These are phyloP conservation scores for Notodonta ziczac DNA, from an alignment of 2,888 invertebrate species.

Conservation along the genomic window DNA sequence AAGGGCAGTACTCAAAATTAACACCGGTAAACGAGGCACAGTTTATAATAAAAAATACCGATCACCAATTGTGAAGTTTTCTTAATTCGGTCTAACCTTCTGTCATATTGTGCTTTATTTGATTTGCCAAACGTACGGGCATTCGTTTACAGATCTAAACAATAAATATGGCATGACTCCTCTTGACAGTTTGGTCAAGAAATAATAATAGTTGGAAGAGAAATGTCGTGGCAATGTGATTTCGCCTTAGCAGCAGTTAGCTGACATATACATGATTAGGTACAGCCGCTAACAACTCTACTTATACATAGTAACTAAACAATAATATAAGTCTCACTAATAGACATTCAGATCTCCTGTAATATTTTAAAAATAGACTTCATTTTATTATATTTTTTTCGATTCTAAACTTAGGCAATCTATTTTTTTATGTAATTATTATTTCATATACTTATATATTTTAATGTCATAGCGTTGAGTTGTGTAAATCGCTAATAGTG, in stretches of 20 bases:
- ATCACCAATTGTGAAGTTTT: too few species aligned
- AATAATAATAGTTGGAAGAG: not conserved
- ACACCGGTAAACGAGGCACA: too few species aligned
- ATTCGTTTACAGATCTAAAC: not conserved
- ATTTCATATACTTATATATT: conserved; percentile 37
- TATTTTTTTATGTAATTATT: conserved; percentile 36
- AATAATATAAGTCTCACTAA: conserved; percentile 31
- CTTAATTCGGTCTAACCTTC: too few species aligned
- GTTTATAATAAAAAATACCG: too few species aligned
- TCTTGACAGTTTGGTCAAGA: not conserved
- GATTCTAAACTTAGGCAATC: conserved; percentile 31
- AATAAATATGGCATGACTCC: not conserved
- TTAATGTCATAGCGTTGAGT: conserved; percentile 55
- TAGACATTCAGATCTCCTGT: conserved; percentile 50
- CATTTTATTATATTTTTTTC: conserved; percentile 44
- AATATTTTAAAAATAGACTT: conserved; percentile 45
- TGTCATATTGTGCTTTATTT: too few species aligned
- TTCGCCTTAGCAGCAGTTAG: conserved; percentile 41
- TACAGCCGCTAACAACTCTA: conserved; percentile 20
- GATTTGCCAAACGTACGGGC: too few species aligned
- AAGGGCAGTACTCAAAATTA: too few species aligned
- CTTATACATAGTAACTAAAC: conserved; percentile 21
- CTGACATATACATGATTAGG: conserved; percentile 24
- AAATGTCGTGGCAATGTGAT: conserved; percentile 31
- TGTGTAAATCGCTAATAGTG: conserved; percentile 61